Conservation (phyloP, 2,797 vertebrate genomes). For the Leuciscus waleckii region DNA sequence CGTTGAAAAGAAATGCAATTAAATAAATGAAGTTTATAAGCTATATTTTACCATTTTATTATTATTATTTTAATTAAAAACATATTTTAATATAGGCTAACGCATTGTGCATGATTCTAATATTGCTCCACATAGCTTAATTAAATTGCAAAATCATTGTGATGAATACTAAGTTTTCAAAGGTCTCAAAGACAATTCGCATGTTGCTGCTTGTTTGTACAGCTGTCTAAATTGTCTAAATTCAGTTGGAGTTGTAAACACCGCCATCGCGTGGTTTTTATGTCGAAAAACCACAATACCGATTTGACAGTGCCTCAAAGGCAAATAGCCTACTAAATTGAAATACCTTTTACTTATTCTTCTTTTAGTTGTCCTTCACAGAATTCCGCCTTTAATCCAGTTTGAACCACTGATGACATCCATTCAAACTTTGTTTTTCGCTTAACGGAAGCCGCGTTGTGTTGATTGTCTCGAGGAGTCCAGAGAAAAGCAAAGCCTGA, state of each 20-base stretch:
- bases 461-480: neutral
- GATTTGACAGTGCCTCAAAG: neutral
- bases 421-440: neutral
- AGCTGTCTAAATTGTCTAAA: conserved; percentile 26
- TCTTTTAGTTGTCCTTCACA: neutral
- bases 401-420: neutral
- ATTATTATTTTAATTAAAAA: neutral
- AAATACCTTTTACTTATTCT: neutral
- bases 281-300: neutral
- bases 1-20: conserved; percentile 61
- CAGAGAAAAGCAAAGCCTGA: neutral
- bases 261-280: conserved; percentile 76
- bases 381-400: neutral
- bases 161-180: neutral
- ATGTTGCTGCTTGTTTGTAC: neutral
- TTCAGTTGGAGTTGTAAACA: conserved; percentile 66
- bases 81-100: neutral
- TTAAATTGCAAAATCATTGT: neutral
- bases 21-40: neutral
- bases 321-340: too few species aligned
- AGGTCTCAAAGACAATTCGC: neutral
- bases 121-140: neutral
- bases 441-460: neutral
- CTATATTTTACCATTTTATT: neutral
- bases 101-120: neutral